Percentiles rank a stretch among this genome's conserved stretches.
phyloP scores from a whole-genome alignment of 2,797 vertebrate genomes.

The Morus bassanus region DNA sequence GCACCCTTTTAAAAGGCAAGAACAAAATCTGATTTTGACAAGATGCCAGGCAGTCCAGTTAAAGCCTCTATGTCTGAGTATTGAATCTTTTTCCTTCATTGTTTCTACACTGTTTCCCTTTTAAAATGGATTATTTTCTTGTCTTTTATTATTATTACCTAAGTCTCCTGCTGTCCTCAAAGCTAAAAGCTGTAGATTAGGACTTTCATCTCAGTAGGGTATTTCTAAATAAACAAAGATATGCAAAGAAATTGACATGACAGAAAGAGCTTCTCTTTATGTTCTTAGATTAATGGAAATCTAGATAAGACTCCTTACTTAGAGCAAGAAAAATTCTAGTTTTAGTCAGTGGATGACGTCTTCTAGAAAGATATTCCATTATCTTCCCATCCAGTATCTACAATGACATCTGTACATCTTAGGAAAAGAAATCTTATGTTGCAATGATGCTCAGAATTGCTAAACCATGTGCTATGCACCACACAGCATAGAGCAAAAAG shows the following conservation, averaged over 20 bases:
- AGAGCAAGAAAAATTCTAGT: not conserved
- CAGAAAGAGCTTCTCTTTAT: not conserved
- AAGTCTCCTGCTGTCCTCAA: not conserved
- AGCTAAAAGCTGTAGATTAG: not conserved
- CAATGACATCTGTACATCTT: not conserved
- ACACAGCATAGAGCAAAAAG: not conserved
- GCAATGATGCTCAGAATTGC: not conserved
- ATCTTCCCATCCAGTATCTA: not conserved
- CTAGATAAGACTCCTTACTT: not conserved
- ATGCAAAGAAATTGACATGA: not conserved
- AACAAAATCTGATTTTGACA: not conserved
- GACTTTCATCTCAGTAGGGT: not conserved
- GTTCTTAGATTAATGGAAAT: not conserved
- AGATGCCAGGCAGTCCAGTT: not conserved
- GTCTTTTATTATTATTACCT: not conserved
- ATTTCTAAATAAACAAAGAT: not conserved
- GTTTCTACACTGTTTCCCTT: not conserved
- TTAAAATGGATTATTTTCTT: not conserved
- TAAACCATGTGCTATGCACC: not conserved
- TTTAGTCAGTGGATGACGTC: not conserved
- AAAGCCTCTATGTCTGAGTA: not conserved
- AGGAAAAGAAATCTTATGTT: not conserved
- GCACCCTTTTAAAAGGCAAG: not conserved
- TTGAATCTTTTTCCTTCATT: not conserved
- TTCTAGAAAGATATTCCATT: not conserved